These are phyloP conservation scores for Drosophila seguyi DNA, from an alignment of 1,140 invertebrate species.

Conservation along the genomic window DNA sequence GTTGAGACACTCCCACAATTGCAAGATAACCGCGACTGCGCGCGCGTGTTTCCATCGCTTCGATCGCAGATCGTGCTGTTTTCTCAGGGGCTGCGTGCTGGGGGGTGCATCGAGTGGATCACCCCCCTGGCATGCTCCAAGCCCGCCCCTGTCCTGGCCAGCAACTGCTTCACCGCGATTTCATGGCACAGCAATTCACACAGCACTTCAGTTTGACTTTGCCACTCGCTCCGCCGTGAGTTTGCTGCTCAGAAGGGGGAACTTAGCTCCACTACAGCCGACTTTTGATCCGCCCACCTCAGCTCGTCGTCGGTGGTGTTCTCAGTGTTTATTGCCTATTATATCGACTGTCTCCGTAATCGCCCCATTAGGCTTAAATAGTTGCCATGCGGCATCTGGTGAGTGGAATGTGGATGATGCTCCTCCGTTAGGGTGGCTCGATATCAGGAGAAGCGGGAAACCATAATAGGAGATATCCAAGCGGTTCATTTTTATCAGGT, in stretches of 20 bases:
- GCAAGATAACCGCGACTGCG: slow-evolving; percentile 70
- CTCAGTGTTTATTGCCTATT: slow-evolving; percentile 21
- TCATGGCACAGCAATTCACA: slow-evolving; percentile 82
- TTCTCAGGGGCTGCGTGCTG: slow-evolving; percentile 26
- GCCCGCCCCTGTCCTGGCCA: slow-evolving; percentile 43
- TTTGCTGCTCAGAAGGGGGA: slow-evolving; percentile 33
- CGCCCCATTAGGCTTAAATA: slow-evolving; percentile 15
- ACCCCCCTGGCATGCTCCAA: slow-evolving; percentile 11
- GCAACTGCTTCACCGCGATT: slow-evolving; percentile 72
- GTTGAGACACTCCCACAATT: slow-evolving; percentile 83
- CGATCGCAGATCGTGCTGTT: slow-evolving; percentile 40
- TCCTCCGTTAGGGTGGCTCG: background rate
- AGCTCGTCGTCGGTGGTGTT: slow-evolving; percentile 3
- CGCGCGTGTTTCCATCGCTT: slow-evolving; percentile 24
- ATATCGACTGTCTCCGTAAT: slow-evolving; percentile 17
- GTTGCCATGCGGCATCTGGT: slow-evolving; percentile 65
- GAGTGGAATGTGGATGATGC: slow-evolving; percentile 36
- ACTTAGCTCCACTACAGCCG: slow-evolving; percentile 12
- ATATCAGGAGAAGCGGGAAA: background rate
- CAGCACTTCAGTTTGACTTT: slow-evolving; percentile 78
- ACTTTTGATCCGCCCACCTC: slow-evolving; percentile 27
- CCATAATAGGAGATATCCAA: no score
- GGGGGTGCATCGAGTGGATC: slow-evolving; percentile 1
- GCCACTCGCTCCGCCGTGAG: slow-evolving; percentile 69
- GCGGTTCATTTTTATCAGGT: no score